phyloP scores from a whole-genome alignment of 2,113 vertebrate species.

The Amazona guildingii region DNA sequence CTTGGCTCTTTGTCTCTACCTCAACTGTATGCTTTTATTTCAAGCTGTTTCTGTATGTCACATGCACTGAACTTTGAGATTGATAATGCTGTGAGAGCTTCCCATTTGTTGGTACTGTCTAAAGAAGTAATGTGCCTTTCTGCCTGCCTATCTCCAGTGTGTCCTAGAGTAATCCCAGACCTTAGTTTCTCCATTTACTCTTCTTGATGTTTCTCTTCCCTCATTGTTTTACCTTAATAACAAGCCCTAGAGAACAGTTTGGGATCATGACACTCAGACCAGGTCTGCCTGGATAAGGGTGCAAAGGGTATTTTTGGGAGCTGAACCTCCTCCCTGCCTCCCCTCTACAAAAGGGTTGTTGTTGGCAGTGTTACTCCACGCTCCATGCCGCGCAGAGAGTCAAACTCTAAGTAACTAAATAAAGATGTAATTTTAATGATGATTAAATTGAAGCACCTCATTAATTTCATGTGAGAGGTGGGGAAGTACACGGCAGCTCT shows the following conservation, averaged over 20 bases:
- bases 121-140: neutral
- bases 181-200: neutral
- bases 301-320: neutral
- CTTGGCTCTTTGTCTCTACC: neutral
- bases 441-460: conserved; percentile 75
- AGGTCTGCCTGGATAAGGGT: neutral
- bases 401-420: conserved; percentile 71
- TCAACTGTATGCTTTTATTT: neutral
- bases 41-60: neutral
- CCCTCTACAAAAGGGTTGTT: neutral
- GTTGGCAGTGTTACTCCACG: neutral
- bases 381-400: neutral
- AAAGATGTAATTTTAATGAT: conserved; percentile 71
- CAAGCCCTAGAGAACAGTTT: neutral
- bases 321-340: neutral
- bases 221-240: neutral
- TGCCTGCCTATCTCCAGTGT: neutral
- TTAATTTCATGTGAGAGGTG: conserved; percentile 76
- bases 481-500: conserved; percentile 51
- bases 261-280: neutral
- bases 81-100: neutral
- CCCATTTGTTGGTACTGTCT: neutral
- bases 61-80: neutral
- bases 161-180: neutral
- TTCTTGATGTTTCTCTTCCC: neutral